phyloP scores from a whole-genome alignment of 2,888 invertebrate species.

The Tanypteryx hageni region DNA sequence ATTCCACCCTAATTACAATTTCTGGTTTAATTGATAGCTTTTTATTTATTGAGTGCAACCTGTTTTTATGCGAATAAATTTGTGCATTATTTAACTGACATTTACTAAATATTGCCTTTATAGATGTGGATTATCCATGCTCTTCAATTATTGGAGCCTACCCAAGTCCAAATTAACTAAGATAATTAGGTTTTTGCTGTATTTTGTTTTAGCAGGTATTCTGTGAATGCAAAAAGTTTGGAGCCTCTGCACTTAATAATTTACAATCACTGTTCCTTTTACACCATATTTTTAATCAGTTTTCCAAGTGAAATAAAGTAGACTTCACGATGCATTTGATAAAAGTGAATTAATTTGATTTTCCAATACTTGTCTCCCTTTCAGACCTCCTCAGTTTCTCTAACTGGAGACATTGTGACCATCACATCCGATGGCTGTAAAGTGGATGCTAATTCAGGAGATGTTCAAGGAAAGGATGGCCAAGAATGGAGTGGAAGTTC shows the following conservation, averaged over 20 bases:
- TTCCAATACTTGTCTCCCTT: not conserved
- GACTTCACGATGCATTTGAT: not conserved
- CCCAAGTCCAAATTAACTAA: too few species aligned
- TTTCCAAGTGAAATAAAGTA: not conserved
- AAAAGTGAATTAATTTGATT: not conserved
- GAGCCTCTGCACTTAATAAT: too few species aligned
- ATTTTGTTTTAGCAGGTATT: not conserved
- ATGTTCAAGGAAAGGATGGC: conserved; percentile 24
- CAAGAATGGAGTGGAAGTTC: conserved; percentile 57
- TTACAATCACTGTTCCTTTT: too few species aligned
- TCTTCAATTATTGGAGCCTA: too few species aligned
- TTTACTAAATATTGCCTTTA: too few species aligned
- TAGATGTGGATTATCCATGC: too few species aligned
- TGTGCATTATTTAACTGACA: too few species aligned
- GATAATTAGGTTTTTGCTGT: not conserved
- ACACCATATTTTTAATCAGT: not conserved
- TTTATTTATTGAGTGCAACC: too few species aligned
- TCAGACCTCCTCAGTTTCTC: conserved; percentile 24
- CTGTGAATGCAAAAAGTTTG: not conserved
- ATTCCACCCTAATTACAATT: too few species aligned
- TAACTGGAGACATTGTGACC: conserved; percentile 45
- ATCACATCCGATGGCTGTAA: conserved; percentile 42
- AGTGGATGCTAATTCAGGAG: not conserved
- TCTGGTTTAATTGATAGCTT: too few species aligned
- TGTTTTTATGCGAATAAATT: too few species aligned